phyloP scores from a whole-genome alignment of 2,888 invertebrate species.

The Bombylius discolor region DNA sequence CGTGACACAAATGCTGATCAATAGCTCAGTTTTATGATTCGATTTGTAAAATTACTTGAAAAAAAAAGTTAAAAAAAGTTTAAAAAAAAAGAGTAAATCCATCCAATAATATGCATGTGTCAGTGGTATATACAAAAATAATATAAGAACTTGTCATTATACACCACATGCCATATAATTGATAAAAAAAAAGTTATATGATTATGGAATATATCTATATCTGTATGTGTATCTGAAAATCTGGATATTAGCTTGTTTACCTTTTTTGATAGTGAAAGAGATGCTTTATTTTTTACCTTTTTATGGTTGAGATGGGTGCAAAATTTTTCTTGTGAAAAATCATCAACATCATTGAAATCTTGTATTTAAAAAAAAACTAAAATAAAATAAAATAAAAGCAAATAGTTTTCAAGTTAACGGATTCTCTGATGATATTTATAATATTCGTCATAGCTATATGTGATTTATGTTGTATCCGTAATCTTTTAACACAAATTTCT shows the following conservation, averaged over 20 bases:
- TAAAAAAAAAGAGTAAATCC: too few relatives aligned
- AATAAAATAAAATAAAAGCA: too few relatives aligned
- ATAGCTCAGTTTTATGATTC: neutral
- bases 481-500: neutral
- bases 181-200: too few relatives aligned
- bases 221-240: neutral
- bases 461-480: neutral
- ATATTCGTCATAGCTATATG: too few relatives aligned
- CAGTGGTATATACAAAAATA: too few relatives aligned
- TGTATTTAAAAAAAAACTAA: too few relatives aligned
- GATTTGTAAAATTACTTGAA: neutral
- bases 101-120: too few relatives aligned
- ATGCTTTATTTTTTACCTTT: neutral
- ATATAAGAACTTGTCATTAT: too few relatives aligned
- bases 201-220: too few relatives aligned
- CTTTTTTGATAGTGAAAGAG: slow-evolving; percentile 8
- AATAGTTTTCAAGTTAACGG: slow-evolving; percentile 2
- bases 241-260: neutral
- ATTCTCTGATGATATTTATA: neutral
- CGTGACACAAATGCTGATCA: slow-evolving; percentile 6
- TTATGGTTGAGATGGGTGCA: neutral
- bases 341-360: neutral
- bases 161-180: too few relatives aligned
- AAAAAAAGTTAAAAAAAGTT: too few relatives aligned
- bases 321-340: neutral